A percentile compares a stretch with the other conserved stretches of the same genome.
Conservation (phyloP, 2,113 vertebrate species). For the Paralichthys olivaceus region DNA sequence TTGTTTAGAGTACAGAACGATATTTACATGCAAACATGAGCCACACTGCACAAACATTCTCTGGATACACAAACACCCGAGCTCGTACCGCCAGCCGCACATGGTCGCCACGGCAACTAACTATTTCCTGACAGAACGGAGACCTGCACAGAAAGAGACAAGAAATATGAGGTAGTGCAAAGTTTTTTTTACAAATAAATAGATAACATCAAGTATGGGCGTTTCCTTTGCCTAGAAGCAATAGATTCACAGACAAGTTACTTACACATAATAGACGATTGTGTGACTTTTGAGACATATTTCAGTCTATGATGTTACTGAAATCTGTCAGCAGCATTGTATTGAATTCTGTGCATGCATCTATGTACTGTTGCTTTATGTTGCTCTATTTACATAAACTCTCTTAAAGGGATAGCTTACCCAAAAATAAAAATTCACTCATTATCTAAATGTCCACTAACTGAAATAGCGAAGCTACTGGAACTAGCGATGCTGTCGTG, state of each 20-base stretch:
- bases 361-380: not conserved
- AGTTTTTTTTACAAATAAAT: not conserved
- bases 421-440: too few relatives aligned
- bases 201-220: accelerated
- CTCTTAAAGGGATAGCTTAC: not conserved
- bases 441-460: too few relatives aligned
- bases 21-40: conserved; percentile 99
- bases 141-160: conserved; percentile 82
- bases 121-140: conserved; percentile 94
- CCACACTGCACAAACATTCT: conserved; percentile 95
- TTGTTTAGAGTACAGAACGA: conserved; percentile 89
- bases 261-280: not conserved
- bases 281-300: not conserved
- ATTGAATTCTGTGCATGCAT: too few relatives aligned
- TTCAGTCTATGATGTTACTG: not conserved
- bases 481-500: too few relatives aligned
- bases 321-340: too few relatives aligned
- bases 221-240: not conserved
- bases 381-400: not conserved
- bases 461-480: too few relatives aligned
- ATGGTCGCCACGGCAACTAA: conserved; percentile 95
- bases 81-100: conserved; percentile 94
- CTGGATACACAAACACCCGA: conserved; percentile 92
- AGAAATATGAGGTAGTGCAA: not conserved
- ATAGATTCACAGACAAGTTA: not conserved